Base-by-base conservation (phyloP, 1,140 invertebrate genomes). In the Centruroides sculpturatus region DNA sequence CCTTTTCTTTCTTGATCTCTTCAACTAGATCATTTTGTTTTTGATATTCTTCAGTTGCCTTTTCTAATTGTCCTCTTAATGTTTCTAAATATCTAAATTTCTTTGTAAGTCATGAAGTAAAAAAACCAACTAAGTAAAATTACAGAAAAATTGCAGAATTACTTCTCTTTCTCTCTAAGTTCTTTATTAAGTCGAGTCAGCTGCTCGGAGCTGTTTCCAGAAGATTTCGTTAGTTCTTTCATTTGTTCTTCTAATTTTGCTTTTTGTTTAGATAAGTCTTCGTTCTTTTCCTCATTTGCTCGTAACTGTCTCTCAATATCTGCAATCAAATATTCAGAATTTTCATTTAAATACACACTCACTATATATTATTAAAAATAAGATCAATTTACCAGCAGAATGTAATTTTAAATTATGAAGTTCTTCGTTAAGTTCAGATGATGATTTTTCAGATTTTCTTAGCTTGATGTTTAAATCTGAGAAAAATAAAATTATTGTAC, bases 1-100 rank as follows among this genome's bases (percentile, higher is more conserved):
- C 66, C 60, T 75, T 69, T 57, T 64, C 55, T 48, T 62, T 57
- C 35, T 60, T 54, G 6, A 62, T 35, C 52, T 69, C 57, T 60
- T 64, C 55, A 47, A 66, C 35, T 57, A 59, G 41, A 41, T 41
- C 41, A 41, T 41, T 41, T 41, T 41, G 41, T 41, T 41, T 41
- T 8, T 41, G 41, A 41, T 41, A 41, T 8, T 41, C 41, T 41
- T 41, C 41, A 41, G 41, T 41, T 6, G 41, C 41, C 8, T 41
- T 41, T 41, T 41, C 41, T 41, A 41, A 41, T 41, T 41, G 41
- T 6, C 41, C 41, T 41, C 8, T 41, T 41, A 41, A 8, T 6
- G 41, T 41, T 41, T 41, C 41, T 41, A 41, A 41, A 8, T 41
- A 41, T 41, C 41, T 41, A 8, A 6, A 41, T 41, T 41, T 41